Conservation (phyloP, 2,888 invertebrate genomes). For the Biston betularia region DNA sequence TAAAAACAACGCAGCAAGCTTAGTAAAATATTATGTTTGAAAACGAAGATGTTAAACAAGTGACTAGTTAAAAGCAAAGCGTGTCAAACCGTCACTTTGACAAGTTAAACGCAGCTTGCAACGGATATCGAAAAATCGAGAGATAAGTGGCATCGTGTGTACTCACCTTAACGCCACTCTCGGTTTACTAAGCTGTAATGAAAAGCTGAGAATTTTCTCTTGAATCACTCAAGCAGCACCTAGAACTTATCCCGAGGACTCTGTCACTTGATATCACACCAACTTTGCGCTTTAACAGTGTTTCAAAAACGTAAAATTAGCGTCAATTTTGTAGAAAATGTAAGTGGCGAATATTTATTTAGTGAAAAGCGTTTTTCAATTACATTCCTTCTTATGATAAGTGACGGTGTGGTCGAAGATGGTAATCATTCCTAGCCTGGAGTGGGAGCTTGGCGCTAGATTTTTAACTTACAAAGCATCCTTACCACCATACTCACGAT, state of each 20-base stretch:
- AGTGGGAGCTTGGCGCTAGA: too few species aligned
- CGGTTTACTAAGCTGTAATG: conserved; percentile 28
- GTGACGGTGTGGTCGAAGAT: too few species aligned
- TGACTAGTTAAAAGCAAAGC: conserved; percentile 15
- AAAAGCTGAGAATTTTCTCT: conserved; percentile 18
- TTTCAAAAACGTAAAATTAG: too few species aligned
- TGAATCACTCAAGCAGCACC: not conserved
- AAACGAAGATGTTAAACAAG: conserved; percentile 30
- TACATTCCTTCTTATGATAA: too few species aligned
- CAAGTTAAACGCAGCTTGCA: conserved; percentile 49
- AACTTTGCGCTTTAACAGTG: too few species aligned
- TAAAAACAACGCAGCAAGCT: not conserved
- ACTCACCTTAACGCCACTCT: conserved; percentile 48
- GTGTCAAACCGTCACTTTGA: conserved; percentile 48
- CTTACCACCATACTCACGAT: too few species aligned
- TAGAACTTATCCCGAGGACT: not conserved
- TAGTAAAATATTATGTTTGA: not conserved
- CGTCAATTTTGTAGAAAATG: too few species aligned
- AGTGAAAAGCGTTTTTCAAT: too few species aligned
- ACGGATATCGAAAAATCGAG: conserved; percentile 56
- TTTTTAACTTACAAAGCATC: too few species aligned
- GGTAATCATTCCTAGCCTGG: too few species aligned
- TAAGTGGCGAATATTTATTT: too few species aligned
- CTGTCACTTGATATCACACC: not conserved
- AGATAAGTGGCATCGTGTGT: conserved; percentile 50